phyloP scores from a whole-genome alignment of 2,797 vertebrate species.

The Caiman crocodilus region DNA sequence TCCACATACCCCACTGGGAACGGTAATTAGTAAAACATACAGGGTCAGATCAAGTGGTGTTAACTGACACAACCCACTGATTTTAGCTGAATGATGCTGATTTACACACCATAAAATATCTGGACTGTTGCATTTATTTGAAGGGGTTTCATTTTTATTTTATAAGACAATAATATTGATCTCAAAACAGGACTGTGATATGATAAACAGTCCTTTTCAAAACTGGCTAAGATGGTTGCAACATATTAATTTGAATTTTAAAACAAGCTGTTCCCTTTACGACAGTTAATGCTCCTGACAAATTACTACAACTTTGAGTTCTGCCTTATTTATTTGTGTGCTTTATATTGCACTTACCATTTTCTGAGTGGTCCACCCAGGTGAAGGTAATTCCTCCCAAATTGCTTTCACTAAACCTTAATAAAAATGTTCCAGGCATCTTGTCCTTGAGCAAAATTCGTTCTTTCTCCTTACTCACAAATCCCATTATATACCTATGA shows the following conservation, averaged over 20 bases:
- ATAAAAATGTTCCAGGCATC: constrained; percentile 92
- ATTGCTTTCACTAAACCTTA: constrained; percentile 97
- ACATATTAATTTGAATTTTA: no score
- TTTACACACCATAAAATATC: neutral
- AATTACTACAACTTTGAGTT: neutral
- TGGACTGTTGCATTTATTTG: neutral
- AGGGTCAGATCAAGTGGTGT: no score
- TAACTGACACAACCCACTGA: no score
- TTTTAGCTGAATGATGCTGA: no score
- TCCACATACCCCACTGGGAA: no score
- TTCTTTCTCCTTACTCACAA: constrained; percentile 97
- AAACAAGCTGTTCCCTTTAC: neutral
- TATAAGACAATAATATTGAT: neutral
- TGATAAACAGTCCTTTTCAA: neutral
- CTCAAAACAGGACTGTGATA: neutral
- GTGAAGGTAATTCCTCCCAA: constrained; percentile 98
- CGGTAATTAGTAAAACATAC: no score
- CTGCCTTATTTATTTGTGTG: neutral
- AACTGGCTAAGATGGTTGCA: neutral
- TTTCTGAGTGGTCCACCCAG: constrained; percentile 93
- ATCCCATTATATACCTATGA: constrained; percentile 94
- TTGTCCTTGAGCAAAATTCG: constrained; percentile 91
- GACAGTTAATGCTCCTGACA: neutral
- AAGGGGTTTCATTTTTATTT: neutral
- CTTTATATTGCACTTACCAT: constrained; percentile 81